phyloP scores from a whole-genome alignment of 1,140 invertebrate species.

The Scylla paramamosain region DNA sequence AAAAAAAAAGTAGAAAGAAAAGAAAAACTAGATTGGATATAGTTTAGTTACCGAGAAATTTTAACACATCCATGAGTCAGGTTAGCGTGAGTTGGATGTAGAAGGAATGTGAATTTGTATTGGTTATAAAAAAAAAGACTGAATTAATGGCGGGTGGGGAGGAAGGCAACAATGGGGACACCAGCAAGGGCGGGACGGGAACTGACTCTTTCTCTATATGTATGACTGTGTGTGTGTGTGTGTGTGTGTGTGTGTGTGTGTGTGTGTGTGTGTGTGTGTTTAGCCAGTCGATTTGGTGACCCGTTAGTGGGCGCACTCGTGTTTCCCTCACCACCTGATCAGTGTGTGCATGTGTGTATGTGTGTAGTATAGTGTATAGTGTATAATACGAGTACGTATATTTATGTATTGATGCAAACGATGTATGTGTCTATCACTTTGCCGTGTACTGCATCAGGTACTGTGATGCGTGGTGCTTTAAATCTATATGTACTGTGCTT shows the following conservation, averaged over 20 bases:
- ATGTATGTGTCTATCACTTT: neutral
- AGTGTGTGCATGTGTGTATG: neutral
- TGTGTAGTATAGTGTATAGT: neutral
- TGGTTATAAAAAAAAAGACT: neutral
- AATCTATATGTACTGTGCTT: no score
- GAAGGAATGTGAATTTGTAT: neutral
- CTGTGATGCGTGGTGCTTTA: no score
- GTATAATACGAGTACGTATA: no score
- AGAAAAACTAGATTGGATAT: no score
- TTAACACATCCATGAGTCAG: no score
- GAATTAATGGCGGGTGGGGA: neutral
- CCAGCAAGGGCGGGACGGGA: neutral
- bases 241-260: slow-evolving; percentile 39
- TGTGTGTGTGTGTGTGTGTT: slow-evolving; percentile 32
- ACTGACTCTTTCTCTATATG: slow-evolving; percentile 5
- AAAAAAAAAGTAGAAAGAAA: no score
- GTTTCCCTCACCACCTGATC: neutral
- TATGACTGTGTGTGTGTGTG: neutral
- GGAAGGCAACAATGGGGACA: neutral
- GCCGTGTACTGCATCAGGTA: neutral
- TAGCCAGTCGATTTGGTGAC: neutral
- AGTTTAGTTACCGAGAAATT: no score
- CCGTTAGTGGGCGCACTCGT: neutral
- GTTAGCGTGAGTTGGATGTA: neutral
- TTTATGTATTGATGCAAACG: neutral